These are phyloP conservation scores for Solea senegalensis DNA, from an alignment of 2,113 vertebrate genomes.

Conservation along the genomic window DNA sequence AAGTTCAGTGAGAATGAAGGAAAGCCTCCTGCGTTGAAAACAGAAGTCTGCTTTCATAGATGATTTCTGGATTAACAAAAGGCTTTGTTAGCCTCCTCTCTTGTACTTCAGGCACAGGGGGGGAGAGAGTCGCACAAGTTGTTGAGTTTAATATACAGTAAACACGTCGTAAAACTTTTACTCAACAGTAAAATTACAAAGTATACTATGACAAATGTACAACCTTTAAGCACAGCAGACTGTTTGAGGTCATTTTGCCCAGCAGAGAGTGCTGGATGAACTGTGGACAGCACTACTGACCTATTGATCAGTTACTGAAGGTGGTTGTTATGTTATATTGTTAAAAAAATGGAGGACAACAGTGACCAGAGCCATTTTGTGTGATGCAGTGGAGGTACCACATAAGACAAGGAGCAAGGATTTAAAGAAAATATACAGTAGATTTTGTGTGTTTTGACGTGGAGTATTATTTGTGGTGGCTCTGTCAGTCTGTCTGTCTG, in stretches of 20 bases:
- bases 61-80: slow-evolving; percentile 51
- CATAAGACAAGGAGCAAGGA: too few species aligned
- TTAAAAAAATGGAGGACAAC: background rate
- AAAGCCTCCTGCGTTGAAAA: slow-evolving; percentile 62
- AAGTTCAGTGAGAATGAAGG: slow-evolving; percentile 50
- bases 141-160: too few species aligned
- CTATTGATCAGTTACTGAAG: background rate
- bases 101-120: background rate
- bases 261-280: background rate
- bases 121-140: slow-evolving; percentile 3
- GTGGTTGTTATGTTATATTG: background rate
- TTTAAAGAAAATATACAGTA: too few species aligned
- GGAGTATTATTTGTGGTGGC: too few species aligned
- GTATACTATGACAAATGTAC: background rate
- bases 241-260: background rate
- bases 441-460: too few species aligned
- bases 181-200: too few species aligned
- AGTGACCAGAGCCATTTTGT: background rate
- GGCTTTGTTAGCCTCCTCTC: slow-evolving; percentile 23
- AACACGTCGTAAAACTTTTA: too few species aligned
- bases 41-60: slow-evolving; percentile 66
- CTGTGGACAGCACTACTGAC: background rate
- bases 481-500: too few species aligned
- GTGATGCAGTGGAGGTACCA: too few species aligned
- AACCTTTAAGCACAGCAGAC: background rate